Base-by-base conservation (phyloP, 2,113 vertebrate species). In the Seriola dumerili region DNA sequence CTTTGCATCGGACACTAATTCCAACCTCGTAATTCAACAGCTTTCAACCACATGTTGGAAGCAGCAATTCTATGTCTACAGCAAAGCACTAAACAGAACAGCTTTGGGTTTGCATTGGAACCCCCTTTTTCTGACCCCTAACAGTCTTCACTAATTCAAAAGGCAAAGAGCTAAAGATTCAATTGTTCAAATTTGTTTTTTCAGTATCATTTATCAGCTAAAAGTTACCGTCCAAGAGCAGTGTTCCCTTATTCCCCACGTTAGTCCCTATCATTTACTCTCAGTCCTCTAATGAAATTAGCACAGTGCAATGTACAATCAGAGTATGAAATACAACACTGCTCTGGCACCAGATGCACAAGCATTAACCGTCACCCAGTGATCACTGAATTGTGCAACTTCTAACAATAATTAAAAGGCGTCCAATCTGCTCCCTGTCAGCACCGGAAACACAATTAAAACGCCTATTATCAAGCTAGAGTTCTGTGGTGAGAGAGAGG, bases 361-460 rank as follows among this genome's bases (percentile, higher is more conserved):
- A n/a, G 80, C 70, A 75, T 77, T 81, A 84, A 86, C 77, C 57
- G 40, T 81, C 78, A 83, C 85, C 88, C 85, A 72, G 85, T 78
- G 82, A 89, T 89, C 81, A 62, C 63, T 83, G 78, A 78, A 86
- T 80, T 86, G 89, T 86, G 81, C 62, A 81, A 88, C 85, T 76
- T 88, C 76, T 67, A 82, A 91, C 76, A 80, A 87, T 92, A 91
- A 95, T 94, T 93, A 93, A 94, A 94, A 86, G 88, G 79, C 62
- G 13, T 77, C 78, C 84, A 89, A 86, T 93, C 88, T 89, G 80
- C 76, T 90, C 71, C 75, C 58, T 62, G 87, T 92, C 89, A 73
- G 52, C 81, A 57, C 67, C 65, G 81, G 87, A 86, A 89, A 80
- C 87, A 87, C 84, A 89, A 91, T 92, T 89, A 91, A 87, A 89